Evolutionary conservation across 2,888 invertebrate genomes (phyloP), one percentile per base, ranked within the genome.

Genomic region (Eudasyphora cyanicolor): DNA sequence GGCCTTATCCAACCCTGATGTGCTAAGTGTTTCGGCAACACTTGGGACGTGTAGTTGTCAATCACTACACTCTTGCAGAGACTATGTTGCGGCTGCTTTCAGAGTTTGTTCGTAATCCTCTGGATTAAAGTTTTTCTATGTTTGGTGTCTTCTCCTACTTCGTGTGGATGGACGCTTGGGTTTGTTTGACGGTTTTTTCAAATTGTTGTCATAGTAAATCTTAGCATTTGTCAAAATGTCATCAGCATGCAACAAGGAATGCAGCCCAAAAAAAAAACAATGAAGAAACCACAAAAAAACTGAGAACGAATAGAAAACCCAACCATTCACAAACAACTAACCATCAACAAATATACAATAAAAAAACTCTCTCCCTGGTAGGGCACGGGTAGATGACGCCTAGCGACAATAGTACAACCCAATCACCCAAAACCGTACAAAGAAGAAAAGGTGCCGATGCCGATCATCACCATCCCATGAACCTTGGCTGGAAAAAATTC

Each of bases 151-250:
- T n/a, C 14, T 57, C 14, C 57, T 49, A 19, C 49, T 49, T 49
- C 51, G 21, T 51, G 8, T 17, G n/a, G 49, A 2, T 17, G 19
- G 19, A 17, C 17, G 10, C 6, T 60, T 29, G 27, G 12, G n/a
- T 60, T 60, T 19, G 27, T 60, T 60, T 62, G 29, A 14, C 29
- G n/a, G 62, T 32, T 35, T 62, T 32, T 62, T 17, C 57, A 57
- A 57, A 57, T 45, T 14, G 21, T 21, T 57, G 57, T 57, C 57
- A 14, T 64, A 60, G 73, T 73, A 69, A 69, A 79, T 75, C 64
- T 49, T 32, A 79, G 71, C 74, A 79, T 82, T 79, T 82, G 82
- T 82, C 79, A 70, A 76, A 45, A 76, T 79, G 76, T 79, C 79
- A 82, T 73, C 76, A 67, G 62, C 79, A 54, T 79, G 82, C 51